Percentiles rank a stretch among this genome's conserved stretches.
Evolutionary conservation across 2,113 vertebrate genomes (phyloP).

Genomic region (Nycticryphes semicollaris): DNA sequence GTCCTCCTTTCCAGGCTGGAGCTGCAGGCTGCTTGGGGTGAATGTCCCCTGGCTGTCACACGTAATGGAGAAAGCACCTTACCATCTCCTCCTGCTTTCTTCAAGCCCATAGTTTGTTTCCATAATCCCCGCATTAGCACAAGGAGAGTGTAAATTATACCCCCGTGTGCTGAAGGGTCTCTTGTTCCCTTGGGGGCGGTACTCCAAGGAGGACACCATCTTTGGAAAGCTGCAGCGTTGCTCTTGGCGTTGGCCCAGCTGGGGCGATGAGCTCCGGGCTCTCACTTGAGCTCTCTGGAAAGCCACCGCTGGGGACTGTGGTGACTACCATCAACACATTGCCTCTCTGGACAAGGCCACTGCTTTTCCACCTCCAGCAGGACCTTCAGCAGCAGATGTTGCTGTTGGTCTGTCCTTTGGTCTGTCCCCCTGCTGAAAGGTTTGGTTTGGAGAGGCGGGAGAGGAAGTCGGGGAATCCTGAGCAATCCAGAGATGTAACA

Average conservation of each 20-base stretch:
- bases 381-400: neutral
- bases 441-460: neutral
- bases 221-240: fast-evolving
- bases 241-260: neutral
- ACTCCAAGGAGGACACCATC: neutral
- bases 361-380: neutral
- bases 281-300: neutral
- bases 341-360: neutral
- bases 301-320: fast-evolving
- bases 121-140: neutral
- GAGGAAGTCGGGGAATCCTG: neutral
- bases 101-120: neutral
- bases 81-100: neutral
- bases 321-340: neutral
- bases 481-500: neutral
- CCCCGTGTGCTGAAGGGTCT: neutral
- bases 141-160: neutral
- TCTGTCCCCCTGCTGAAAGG: neutral
- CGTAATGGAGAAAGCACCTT: neutral
- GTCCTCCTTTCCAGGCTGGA: neutral
- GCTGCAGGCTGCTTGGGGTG: fast-evolving
- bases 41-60: fast-evolving
- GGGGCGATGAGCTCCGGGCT: neutral
- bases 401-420: neutral
- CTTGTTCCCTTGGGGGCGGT: neutral